These are phyloP conservation scores for Coracias cyanogaster DNA, from an alignment of 2,797 vertebrate genomes.

Conservation along the genomic window DNA sequence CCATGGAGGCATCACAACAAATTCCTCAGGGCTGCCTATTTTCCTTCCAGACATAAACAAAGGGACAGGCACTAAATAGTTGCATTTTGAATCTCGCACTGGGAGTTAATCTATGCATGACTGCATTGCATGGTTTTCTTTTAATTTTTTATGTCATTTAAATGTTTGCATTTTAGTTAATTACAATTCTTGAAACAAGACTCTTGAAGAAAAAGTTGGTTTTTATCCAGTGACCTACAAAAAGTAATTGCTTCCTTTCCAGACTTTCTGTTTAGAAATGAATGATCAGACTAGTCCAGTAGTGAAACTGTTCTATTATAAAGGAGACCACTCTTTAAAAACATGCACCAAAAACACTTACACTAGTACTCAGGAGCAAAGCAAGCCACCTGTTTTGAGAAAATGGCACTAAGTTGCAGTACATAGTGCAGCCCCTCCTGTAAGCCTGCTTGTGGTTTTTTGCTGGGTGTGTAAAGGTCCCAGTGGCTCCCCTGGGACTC, in stretches of 20 bases:
- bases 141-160: constrained; percentile 3
- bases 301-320: background rate
- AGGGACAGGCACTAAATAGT: background rate
- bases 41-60: background rate
- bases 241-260: constrained; percentile 8
- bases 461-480: background rate
- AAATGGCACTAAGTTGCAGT: background rate
- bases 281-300: background rate
- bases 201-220: background rate
- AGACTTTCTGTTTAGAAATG: constrained; percentile 19
- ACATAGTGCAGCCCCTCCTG: background rate
- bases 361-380: background rate
- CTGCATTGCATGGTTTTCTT: background rate
- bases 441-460: background rate
- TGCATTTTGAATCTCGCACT: background rate
- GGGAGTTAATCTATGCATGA: background rate
- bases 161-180: background rate
- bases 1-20: background rate
- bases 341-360: background rate
- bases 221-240: constrained; percentile 20
- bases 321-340: background rate
- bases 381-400: background rate
- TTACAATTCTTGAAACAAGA: background rate
- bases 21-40: background rate
- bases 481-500: background rate